A percentile compares a stretch with the other conserved stretches of the same genome.
Conservation (phyloP, 2,888 invertebrate genomes). For the Metalampra italica region DNA sequence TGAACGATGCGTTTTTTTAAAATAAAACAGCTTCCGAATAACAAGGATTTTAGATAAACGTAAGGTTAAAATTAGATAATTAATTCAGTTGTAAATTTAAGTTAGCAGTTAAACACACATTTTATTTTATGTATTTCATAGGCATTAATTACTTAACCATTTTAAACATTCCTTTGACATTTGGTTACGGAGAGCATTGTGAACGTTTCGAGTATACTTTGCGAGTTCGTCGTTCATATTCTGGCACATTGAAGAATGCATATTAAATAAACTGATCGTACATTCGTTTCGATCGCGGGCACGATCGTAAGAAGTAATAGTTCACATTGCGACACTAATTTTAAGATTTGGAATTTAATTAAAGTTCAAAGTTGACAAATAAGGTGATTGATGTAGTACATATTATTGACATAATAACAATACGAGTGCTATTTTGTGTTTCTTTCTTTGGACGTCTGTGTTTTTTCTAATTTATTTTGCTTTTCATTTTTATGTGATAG, state of each 20-base stretch:
- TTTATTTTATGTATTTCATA: slow-evolving; percentile 67
- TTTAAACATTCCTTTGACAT: slow-evolving; percentile 76
- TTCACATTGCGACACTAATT: slow-evolving; percentile 64
- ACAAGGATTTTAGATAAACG: slow-evolving; percentile 66
- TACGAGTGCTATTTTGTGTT: slow-evolving; percentile 65
- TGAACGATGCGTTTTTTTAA: slow-evolving; percentile 72
- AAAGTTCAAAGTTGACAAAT: slow-evolving; percentile 74
- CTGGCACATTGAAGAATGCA: neutral
- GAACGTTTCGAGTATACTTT: slow-evolving; percentile 19
- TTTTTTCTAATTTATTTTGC: slow-evolving; percentile 73
- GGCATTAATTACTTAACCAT: slow-evolving; percentile 78
- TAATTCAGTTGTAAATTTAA: slow-evolving; percentile 77
- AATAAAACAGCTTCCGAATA: slow-evolving; percentile 66
- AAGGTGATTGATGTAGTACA: slow-evolving; percentile 62
- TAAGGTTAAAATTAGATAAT: slow-evolving; percentile 71
- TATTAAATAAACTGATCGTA: neutral
- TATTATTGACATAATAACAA: slow-evolving; percentile 68
- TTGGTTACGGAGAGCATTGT: slow-evolving; percentile 64
- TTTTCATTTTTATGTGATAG: slow-evolving; percentile 63
- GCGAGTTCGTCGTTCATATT: slow-evolving; percentile 15
- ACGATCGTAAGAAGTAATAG: slow-evolving; percentile 5
- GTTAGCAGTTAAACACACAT: slow-evolving; percentile 76
- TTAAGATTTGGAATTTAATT: slow-evolving; percentile 68
- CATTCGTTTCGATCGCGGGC: no score
- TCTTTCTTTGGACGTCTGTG: slow-evolving; percentile 59